Percentiles rank a stretch among this genome's conserved stretches.
These are phyloP conservation scores for Apodemia zela DNA, from an alignment of 2,888 invertebrate species.

Conservation along the genomic window DNA sequence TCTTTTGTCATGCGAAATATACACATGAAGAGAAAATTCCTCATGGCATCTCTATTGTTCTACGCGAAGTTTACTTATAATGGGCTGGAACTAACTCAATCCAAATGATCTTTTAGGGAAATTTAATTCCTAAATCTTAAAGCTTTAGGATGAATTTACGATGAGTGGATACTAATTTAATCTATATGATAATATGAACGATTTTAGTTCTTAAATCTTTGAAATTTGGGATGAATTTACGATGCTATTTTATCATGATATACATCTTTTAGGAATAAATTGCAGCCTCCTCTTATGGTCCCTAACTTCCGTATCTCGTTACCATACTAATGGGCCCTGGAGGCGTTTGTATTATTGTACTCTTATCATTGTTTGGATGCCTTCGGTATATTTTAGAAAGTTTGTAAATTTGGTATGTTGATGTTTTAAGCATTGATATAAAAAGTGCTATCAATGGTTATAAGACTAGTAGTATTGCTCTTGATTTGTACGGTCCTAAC, in stretches of 20 bases:
- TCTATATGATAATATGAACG: conserved; percentile 3
- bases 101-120: conserved; percentile 6
- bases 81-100: conserved; percentile 19
- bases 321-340: conserved; percentile 57
- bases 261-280: conserved; percentile 16
- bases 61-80: conserved; percentile 27
- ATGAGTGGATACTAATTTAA: conserved; percentile 6
- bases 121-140: conserved; percentile 6
- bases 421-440: too few species aligned
- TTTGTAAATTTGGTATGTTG: conserved; percentile 14
- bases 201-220: background rate
- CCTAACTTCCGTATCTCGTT: conserved; percentile 39
- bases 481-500: background rate
- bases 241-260: conserved; percentile 10
- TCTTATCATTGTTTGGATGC: conserved; percentile 32
- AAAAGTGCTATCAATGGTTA: background rate
- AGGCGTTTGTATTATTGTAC: conserved; percentile 48
- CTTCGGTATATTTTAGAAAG: conserved; percentile 20
- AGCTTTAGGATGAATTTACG: background rate
- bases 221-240: conserved; percentile 16
- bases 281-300: conserved; percentile 29
- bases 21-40: conserved; percentile 19
- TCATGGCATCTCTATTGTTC: conserved; percentile 26
- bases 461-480: background rate
- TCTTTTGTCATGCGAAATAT: conserved; percentile 14